phyloP scores from a whole-genome alignment of 2,888 invertebrate species.

The Pristionchus mayeri region DNA sequence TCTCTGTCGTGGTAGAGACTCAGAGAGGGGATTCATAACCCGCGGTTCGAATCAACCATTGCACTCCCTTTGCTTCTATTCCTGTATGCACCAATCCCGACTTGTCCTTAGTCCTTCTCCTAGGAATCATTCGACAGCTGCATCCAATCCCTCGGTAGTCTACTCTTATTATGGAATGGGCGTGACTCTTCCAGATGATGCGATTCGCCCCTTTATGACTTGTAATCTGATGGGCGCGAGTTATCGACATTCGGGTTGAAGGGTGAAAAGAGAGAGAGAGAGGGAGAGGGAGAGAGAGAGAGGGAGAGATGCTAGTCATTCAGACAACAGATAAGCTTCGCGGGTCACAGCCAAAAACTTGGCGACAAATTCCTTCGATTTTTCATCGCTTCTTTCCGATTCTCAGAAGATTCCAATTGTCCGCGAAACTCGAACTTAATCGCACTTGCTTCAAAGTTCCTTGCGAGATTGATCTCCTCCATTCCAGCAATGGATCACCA shows the following conservation, averaged over 20 bases:
- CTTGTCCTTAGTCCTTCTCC: not conserved
- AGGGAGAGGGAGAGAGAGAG: not conserved
- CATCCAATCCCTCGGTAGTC: not conserved
- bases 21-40: slow-evolving; percentile 25
- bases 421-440: not conserved
- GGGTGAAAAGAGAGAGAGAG: slow-evolving; percentile 23
- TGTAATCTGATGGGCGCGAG: not conserved
- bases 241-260: too few relatives aligned
- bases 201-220: not conserved
- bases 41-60: not conserved
- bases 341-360: slow-evolving; percentile 2
- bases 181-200: not conserved
- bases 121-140: not conserved
- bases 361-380: not conserved
- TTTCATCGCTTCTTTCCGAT: not conserved
- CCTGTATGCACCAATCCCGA: not conserved
- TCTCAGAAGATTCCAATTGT: not conserved
- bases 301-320: slow-evolving; percentile 24
- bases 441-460: not conserved
- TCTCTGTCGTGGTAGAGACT: not conserved
- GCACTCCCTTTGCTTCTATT: not conserved
- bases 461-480: not conserved
- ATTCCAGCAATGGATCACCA: slow-evolving; percentile 41
- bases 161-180: not conserved
- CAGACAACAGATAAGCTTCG: slow-evolving; percentile 32